Percentiles rank a stretch among this genome's conserved stretches.
phyloP scores from a whole-genome alignment of 2,888 invertebrate species.

The Nomada fucata region DNA sequence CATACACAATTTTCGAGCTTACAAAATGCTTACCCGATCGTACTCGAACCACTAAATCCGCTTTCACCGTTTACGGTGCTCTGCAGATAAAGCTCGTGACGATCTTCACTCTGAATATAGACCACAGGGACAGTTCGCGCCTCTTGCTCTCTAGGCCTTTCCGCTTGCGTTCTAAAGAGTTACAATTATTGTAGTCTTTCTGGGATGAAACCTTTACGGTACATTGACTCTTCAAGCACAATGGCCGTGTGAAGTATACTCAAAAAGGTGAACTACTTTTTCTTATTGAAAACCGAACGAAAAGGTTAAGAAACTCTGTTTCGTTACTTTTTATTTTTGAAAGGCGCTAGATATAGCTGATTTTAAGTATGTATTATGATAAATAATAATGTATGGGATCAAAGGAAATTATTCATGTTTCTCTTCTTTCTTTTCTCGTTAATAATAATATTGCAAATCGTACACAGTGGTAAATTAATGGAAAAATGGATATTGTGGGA shows the following conservation, averaged over 20 bases:
- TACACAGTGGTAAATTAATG: no score
- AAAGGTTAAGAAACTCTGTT: neutral
- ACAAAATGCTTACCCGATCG: slow-evolving; percentile 54
- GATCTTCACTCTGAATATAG: slow-evolving; percentile 43
- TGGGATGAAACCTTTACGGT: neutral
- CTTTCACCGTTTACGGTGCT: slow-evolving; percentile 42
- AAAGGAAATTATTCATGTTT: no score
- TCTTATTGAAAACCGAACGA: neutral
- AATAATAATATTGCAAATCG: no score
- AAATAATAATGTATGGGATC: no score
- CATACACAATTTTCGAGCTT: slow-evolving; percentile 6
- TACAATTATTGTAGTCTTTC: slow-evolving; percentile 14
- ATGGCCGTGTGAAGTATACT: neutral
- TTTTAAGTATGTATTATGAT: neutral
- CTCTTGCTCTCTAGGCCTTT: slow-evolving; percentile 34
- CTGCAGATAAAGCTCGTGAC: slow-evolving; percentile 40
- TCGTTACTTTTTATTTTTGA: neutral
- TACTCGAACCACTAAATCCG: slow-evolving; percentile 46
- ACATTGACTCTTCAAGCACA: neutral
- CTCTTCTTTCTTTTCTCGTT: no score
- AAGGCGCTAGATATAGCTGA: neutral
- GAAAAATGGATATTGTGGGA: no score
- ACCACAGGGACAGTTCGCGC: slow-evolving; percentile 44
- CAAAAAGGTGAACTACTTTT: neutral
- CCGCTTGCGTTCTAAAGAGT: slow-evolving; percentile 41